Evolutionary conservation across 2,888 invertebrate genomes (phyloP), one percentile per base, ranked within the genome.

Genomic region (Pyrgus malvae): DNA sequence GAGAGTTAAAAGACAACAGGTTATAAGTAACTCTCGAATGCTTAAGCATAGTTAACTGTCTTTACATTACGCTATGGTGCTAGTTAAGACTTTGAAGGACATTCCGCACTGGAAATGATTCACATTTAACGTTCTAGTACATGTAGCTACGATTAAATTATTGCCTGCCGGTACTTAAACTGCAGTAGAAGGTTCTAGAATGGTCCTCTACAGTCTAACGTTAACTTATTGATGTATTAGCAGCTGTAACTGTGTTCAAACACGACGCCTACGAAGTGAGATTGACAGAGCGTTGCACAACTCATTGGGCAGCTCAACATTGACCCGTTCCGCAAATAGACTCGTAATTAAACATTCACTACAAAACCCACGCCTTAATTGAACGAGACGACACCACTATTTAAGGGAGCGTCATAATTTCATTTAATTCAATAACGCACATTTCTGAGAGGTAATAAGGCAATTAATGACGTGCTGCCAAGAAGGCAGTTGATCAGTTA

Each of bases 271-370:
- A 60, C 64, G 62, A 69, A 79, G 76, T 75, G 66, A 74, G 72
- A 80, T 73, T 75, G 80, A 74, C 76, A 71, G 66, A 59, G 53
- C 54, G 33, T 37, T 48, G 68, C 62, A 59, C 62, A 63, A 54
- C 46, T 33, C 38, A 81, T 80, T 76, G 77, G 71, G 66, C 64
- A 64, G 66, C 69, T 72, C 78, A 72, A 76, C 84, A 84, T 83
- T 85, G 83, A 80, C 78, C 80, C 64, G 67, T 58, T 71, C 67
- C 68, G 66, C 66, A 72, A 82, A 79, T 80, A 80, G 77, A 76
- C 45, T 31, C 62, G 60, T 40, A 54, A 54, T 48, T 48, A 54
- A 48, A 55, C 41, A 41, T 55, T 48, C 55, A 29, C 45, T 17
- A n/a, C 53, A 31, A 54, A 54, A 54, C 31, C 38, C 31, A 40